Conservation (phyloP, 92 coral and sea anemone genomes). For the Porites rus region DNA sequence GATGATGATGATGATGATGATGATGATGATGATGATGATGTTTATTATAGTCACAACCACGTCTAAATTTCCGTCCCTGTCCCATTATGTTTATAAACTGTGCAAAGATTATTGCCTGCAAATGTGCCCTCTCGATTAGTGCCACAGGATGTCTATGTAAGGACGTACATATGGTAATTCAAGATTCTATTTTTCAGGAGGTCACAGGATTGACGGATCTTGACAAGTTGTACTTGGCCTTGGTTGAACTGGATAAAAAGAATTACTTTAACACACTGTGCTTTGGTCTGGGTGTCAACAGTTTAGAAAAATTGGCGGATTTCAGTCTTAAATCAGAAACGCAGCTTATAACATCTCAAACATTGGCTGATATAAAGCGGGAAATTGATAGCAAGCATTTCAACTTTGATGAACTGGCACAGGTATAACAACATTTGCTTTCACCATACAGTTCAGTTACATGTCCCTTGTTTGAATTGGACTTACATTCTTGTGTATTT, state of each 20-base stretch:
- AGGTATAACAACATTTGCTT: neutral
- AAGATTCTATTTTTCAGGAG: neutral
- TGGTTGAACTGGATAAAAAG: neutral
- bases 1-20: too few relatives aligned
- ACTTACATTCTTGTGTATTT: too few relatives aligned
- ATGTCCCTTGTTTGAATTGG: too few relatives aligned
- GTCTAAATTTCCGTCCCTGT: too few relatives aligned
- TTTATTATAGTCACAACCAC: too few relatives aligned
- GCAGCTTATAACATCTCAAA: neutral
- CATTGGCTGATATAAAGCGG: neutral
- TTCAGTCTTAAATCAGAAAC: neutral
- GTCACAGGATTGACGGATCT: slow-evolving; percentile 19
- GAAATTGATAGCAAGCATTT: slow-evolving; percentile 1
- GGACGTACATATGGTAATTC: too few relatives aligned
- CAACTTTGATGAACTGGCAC: slow-evolving; percentile 1
- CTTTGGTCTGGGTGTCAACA: slow-evolving; percentile 11
- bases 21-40: too few relatives aligned
- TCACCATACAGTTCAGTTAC: too few relatives aligned
- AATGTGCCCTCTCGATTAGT: too few relatives aligned
- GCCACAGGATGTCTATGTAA: too few relatives aligned
- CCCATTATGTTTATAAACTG: too few relatives aligned
- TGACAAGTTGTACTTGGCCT: slow-evolving; percentile 32
- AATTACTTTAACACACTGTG: neutral
- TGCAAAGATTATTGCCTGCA: too few relatives aligned
- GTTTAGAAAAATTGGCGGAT: neutral